Conservation (phyloP, 2,888 invertebrate species). For the Eurytoma californica region DNA sequence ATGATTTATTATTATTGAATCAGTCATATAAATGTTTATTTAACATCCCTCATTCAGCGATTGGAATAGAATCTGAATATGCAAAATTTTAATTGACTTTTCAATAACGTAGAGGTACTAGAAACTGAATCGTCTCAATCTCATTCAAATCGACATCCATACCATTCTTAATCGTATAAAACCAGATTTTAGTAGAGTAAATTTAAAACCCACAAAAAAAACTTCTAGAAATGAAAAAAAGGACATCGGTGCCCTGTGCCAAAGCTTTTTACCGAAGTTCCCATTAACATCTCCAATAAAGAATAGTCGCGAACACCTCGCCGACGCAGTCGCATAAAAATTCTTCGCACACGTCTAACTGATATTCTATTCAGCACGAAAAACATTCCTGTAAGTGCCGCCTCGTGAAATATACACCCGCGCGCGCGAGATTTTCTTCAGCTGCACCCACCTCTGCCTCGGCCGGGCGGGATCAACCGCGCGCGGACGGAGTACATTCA, state of each 20-base stretch:
- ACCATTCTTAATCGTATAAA: background rate
- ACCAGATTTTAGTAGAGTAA: background rate
- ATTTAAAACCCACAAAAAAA: background rate
- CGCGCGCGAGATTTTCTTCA: background rate
- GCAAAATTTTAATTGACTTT: background rate
- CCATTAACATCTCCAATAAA: too few relatives aligned
- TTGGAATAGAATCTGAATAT: background rate
- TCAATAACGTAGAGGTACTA: background rate
- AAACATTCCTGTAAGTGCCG: background rate
- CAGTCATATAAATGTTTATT: background rate
- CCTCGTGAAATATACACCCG: constrained; percentile 2
- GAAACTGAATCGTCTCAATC: background rate
- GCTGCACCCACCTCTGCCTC: background rate
- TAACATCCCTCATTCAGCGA: background rate
- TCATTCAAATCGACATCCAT: background rate
- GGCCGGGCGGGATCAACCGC: too few relatives aligned
- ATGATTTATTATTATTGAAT: too few relatives aligned
- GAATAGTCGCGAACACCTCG: background rate
- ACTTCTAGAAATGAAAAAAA: background rate
- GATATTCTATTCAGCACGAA: background rate
- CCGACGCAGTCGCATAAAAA: background rate
- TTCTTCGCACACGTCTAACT: background rate
- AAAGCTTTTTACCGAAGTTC: background rate
- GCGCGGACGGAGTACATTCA: background rate
- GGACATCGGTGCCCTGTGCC: background rate